Evolutionary conservation across 2,888 invertebrate species (phyloP).

Genomic region (Pelosia muscerda): DNA sequence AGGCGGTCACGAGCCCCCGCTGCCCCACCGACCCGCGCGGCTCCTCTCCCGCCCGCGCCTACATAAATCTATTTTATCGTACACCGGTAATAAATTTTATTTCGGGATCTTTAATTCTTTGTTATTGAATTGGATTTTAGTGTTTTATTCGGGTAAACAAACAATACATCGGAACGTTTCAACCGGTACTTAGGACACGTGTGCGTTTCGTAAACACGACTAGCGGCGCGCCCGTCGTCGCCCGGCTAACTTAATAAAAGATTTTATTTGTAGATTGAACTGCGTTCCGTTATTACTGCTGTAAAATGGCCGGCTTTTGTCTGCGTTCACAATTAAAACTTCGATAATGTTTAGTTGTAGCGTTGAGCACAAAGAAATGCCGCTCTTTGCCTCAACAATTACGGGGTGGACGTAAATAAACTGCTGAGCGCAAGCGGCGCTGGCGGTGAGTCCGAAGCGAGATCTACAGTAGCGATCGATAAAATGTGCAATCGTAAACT

Average conservation of each 20-base stretch:
- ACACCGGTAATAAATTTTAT: conserved; percentile 86
- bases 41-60: conserved; percentile 63
- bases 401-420: conserved; percentile 78
- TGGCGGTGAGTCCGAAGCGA: conserved; percentile 55
- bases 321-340: conserved; percentile 84
- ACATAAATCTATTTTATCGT: conserved; percentile 87
- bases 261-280: conserved; percentile 81
- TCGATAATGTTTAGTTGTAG: conserved; percentile 81
- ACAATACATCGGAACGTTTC: conserved; percentile 83
- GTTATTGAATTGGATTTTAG: conserved; percentile 87
- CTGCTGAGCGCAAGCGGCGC: conserved; percentile 54
- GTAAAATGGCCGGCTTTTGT: conserved; percentile 77
- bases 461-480: conserved; percentile 80
- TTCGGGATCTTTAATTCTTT: conserved; percentile 87
- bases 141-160: conserved; percentile 87
- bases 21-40: conserved; percentile 41
- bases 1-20: conserved; percentile 60
- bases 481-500: conserved; percentile 84
- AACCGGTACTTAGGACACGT: conserved; percentile 83
- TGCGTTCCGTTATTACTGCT: conserved; percentile 69
- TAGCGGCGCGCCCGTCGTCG: conserved; percentile 71
- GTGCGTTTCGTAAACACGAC: conserved; percentile 75
- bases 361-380: conserved; percentile 79
- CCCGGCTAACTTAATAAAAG: conserved; percentile 77
- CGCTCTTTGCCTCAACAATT: conserved; percentile 78